Conservation (phyloP, 2,888 invertebrate species). For the Melieria crassipennis region DNA sequence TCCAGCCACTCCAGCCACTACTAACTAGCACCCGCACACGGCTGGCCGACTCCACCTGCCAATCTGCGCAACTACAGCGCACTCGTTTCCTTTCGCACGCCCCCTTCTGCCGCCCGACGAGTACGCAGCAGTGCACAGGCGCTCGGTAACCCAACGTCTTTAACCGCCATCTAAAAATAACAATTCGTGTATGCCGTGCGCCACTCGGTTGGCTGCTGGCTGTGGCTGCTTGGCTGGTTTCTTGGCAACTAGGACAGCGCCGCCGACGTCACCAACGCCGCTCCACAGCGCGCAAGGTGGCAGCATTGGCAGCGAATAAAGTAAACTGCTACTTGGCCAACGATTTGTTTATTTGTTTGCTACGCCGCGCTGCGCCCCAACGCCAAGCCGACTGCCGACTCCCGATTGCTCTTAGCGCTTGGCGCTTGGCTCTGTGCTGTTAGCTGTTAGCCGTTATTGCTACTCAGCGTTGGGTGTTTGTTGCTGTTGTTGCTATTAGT, state of each 20-base stretch:
- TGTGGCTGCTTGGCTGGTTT: neutral
- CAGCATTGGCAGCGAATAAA: neutral
- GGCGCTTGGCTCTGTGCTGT: neutral
- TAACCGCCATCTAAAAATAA: no score
- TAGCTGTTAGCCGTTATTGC: neutral
- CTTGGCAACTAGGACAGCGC: neutral
- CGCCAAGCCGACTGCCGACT: no score
- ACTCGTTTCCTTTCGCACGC: neutral
- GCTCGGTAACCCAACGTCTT: no score
- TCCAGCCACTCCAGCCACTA: no score
- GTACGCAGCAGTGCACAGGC: no score
- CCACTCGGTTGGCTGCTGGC: neutral
- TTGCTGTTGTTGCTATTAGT: slow-evolving; percentile 12
- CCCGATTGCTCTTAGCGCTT: no score
- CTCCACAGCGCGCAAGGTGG: neutral
- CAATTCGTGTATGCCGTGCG: no score
- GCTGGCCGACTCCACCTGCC: no score
- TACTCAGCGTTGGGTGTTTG: neutral
- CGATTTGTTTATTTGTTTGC: neutral
- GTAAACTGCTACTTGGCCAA: neutral
- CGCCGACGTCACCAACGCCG: neutral
- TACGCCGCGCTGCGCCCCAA: no score
- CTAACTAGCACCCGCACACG: no score
- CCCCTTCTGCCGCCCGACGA: neutral
- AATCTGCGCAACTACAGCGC: no score